A percentile compares a stretch with the other conserved stretches of the same genome.
Evolutionary conservation across 1,140 invertebrate species (phyloP).

Genomic region (Orchesella cincta): DNA sequence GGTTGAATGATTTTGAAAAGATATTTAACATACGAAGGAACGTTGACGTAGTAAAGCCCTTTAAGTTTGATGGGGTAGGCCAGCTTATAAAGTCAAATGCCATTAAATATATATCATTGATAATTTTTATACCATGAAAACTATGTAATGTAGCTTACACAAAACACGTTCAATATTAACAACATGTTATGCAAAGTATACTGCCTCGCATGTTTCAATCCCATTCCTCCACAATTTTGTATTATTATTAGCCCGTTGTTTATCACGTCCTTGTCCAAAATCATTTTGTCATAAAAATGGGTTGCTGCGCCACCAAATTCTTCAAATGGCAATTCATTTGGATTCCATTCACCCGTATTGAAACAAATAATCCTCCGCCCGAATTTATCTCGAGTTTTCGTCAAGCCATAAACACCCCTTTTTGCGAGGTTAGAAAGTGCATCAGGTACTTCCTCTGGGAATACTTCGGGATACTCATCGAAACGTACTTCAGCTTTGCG

Average conservation of each 20-base stretch:
- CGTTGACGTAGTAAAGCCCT: too few relatives aligned
- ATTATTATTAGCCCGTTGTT: neutral
- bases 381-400: neutral
- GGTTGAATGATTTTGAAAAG: too few relatives aligned
- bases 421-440: neutral
- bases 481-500: neutral
- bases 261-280: neutral
- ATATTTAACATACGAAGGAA: too few relatives aligned
- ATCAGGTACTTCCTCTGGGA: neutral
- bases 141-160: conserved; percentile 2
- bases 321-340: neutral
- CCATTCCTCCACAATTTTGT: neutral
- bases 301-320: neutral
- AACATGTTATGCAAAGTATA: neutral
- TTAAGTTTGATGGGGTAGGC: too few relatives aligned
- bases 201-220: neutral
- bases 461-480: conserved; percentile 3
- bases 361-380: neutral
- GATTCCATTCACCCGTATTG: neutral
- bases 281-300: neutral
- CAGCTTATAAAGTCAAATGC: too few relatives aligned
- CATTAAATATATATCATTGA: too few relatives aligned
- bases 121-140: too few relatives aligned
- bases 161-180: neutral
- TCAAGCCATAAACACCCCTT: neutral